Evolutionary conservation across 2,888 invertebrate species (phyloP).

Genomic region (Spatulosminthurus flaviceps): DNA sequence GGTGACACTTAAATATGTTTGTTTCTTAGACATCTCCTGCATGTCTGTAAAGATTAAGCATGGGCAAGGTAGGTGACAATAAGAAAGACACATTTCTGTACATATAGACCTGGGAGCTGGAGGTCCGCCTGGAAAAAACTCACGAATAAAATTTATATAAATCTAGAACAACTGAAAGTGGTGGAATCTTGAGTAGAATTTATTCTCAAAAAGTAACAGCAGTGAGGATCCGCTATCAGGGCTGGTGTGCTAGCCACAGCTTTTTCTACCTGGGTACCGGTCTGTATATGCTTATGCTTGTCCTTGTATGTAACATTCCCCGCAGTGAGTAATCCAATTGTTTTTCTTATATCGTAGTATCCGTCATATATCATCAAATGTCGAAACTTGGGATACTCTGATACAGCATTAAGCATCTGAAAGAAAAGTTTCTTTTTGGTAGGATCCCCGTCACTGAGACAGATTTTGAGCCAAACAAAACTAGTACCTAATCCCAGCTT

Average conservation of each 20-base stretch:
- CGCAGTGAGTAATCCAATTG: not conserved
- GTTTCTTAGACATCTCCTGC: too few species aligned
- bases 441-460: conserved; percentile 21
- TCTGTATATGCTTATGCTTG: not conserved
- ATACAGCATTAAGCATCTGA: not conserved
- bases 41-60: too few species aligned
- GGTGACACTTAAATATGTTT: too few species aligned
- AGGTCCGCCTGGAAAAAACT: not conserved
- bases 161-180: not conserved
- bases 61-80: not conserved
- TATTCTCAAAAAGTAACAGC: not conserved
- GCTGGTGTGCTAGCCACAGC: not conserved
- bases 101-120: too few species aligned
- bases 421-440: not conserved
- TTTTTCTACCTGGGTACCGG: not conserved
- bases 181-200: not conserved
- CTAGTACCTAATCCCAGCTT: conserved; percentile 6
- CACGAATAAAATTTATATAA: not conserved
- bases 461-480: conserved; percentile 14
- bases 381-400: conserved; percentile 4
- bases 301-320: too few species aligned
- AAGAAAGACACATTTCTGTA: not conserved
- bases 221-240: too few species aligned
- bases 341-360: not conserved
- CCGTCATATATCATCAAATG: not conserved